Evolutionary conservation across 2,797 vertebrate genomes (phyloP).

Genomic region (Crypturellus tataupa): DNA sequence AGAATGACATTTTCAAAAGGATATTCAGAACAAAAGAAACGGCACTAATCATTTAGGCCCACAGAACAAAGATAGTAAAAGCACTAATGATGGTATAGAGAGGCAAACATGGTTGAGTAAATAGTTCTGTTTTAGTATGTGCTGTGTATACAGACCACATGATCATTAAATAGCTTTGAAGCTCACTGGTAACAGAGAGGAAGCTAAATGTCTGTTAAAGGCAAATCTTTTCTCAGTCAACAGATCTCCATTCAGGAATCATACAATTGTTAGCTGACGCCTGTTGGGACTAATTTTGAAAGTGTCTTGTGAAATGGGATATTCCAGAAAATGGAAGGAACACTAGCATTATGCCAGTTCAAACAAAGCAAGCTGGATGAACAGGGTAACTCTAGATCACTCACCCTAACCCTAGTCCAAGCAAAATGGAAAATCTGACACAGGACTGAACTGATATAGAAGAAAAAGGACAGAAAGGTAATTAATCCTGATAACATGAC

Average conservation of each 20-base stretch:
- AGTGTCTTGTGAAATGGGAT: neutral
- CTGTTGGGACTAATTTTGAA: conserved; percentile 23
- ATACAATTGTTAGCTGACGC: neutral
- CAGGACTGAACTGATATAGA: conserved; percentile 24
- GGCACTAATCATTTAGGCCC: neutral
- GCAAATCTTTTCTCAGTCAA: neutral
- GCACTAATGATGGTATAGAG: neutral
- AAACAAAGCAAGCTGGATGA: conserved; percentile 64
- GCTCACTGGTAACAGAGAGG: neutral
- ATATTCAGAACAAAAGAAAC: neutral
- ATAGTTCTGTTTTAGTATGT: neutral
- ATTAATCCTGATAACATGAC: neutral
- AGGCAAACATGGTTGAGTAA: neutral
- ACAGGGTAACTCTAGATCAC: conserved; percentile 42
- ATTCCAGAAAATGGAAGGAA: conserved; percentile 18
- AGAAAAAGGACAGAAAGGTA: neutral
- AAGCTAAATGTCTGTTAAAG: neutral
- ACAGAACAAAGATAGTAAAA: neutral
- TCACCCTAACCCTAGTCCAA: conserved; percentile 2
- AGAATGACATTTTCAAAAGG: conserved; percentile 7
- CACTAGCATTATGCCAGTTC: neutral
- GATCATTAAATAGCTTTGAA: neutral
- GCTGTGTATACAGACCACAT: neutral
- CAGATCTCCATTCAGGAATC: neutral
- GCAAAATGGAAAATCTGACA: conserved; percentile 65